Evolutionary conservation across 2,797 vertebrate species (phyloP).

Genomic region (Lithobates sylvaticus): DNA sequence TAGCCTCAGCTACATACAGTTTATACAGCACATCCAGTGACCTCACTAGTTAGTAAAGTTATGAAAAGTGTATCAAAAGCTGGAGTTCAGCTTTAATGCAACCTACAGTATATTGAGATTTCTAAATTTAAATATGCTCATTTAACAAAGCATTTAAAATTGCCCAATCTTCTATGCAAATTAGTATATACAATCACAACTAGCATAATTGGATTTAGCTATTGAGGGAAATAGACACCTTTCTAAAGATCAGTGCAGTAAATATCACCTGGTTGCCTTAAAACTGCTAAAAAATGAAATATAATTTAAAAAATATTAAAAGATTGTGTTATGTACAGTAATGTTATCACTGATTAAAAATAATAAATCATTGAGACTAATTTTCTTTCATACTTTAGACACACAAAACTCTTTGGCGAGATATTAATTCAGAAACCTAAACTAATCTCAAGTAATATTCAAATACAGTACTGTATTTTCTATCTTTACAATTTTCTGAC

Average conservation of each 20-base stretch:
- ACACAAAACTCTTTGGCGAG: not conserved
- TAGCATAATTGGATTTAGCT: not conserved
- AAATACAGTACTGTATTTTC: not conserved
- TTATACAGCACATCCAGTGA: too few species aligned
- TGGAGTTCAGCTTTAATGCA: not conserved
- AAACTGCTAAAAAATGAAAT: not conserved
- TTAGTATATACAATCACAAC: not conserved
- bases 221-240: not conserved
- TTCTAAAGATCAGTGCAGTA: not conserved
- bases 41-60: too few species aligned
- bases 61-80: too few species aligned
- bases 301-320: not conserved
- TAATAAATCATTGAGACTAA: not conserved
- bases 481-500: slow-evolving; percentile 31
- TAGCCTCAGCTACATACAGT: too few species aligned
- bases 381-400: not conserved
- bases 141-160: too few species aligned
- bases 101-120: not conserved
- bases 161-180: not conserved
- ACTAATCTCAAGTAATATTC: slow-evolving; percentile 5
- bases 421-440: slow-evolving; percentile 32
- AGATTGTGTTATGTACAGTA: not conserved
- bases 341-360: not conserved
- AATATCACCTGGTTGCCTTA: not conserved
- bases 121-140: too few species aligned